Evolutionary conservation across 2,797 vertebrate species (phyloP).

Genomic region (Sorex maritimensis): DNA sequence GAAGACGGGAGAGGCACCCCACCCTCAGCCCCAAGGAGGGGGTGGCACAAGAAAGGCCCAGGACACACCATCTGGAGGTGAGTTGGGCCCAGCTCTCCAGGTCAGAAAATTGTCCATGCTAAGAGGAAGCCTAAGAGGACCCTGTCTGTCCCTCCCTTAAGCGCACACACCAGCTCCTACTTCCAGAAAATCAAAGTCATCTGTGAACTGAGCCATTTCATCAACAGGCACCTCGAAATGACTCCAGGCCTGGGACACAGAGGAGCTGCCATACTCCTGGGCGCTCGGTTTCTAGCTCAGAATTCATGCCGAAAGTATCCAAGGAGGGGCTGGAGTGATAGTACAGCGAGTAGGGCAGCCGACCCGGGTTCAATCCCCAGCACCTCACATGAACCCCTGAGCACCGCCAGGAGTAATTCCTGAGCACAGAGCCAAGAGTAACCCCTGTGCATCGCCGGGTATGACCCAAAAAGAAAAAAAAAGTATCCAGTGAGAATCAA

Average conservation of each 20-base stretch:
- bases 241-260: no score
- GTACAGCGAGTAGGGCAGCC: no score
- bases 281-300: not conserved
- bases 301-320: no score
- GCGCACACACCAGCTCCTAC: not conserved
- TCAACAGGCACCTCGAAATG: not conserved
- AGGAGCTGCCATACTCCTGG: not conserved
- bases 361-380: no score
- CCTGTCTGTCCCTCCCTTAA: not conserved
- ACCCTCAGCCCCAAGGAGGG: not conserved
- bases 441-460: no score
- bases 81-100: not conserved
- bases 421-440: no score
- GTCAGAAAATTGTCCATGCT: not conserved
- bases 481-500: no score
- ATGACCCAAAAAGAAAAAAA: no score
- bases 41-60: not conserved
- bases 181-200: slow-evolving; percentile 28
- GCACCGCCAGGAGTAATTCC: no score
- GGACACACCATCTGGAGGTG: not conserved
- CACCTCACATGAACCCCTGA: no score
- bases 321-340: no score
- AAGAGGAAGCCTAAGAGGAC: not conserved
- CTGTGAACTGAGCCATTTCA: not conserved
- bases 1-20: not conserved